Evolutionary conservation across 2,888 invertebrate genomes (phyloP).

Genomic region (Agrotis exclamationis): DNA sequence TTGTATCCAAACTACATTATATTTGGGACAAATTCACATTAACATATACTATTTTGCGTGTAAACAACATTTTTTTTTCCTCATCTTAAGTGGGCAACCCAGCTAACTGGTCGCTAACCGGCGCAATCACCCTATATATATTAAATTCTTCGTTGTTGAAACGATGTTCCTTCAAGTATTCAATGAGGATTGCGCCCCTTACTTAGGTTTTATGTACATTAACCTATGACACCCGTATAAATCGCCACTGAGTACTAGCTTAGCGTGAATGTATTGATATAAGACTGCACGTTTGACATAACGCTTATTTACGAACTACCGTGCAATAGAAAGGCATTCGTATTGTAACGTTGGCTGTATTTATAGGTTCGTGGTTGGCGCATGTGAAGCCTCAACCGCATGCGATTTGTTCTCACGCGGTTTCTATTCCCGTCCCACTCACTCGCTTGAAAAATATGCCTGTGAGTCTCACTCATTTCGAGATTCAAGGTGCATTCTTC

Average conservation of each 20-base stretch:
- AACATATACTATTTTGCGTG: too few relatives aligned
- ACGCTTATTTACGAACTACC: conserved; percentile 76
- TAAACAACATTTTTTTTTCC: too few relatives aligned
- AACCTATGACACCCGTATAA: conserved; percentile 65
- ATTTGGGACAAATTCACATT: too few relatives aligned
- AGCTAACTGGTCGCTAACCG: too few relatives aligned
- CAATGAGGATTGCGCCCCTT: conserved; percentile 45
- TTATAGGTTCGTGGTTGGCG: conserved; percentile 76
- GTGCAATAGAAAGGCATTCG: conserved; percentile 75
- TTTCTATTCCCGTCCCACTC: conserved; percentile 78
- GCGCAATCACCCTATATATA: too few relatives aligned
- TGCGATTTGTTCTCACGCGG: conserved; percentile 84
- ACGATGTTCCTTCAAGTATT: conserved; percentile 30
- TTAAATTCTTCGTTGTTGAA: conserved; percentile 31
- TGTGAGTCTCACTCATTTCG: conserved; percentile 73
- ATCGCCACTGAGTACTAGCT: conserved; percentile 60
- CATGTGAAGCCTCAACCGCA: conserved; percentile 79
- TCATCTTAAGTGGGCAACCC: too few relatives aligned
- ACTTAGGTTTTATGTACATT: conserved; percentile 58
- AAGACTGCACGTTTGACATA: conserved; percentile 71
- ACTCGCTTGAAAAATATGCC: conserved; percentile 63
- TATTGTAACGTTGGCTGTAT: conserved; percentile 75
- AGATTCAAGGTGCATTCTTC: conserved; percentile 70
- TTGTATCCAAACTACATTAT: too few relatives aligned
- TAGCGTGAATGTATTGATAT: conserved; percentile 66